Conservation (phyloP, 2,113 vertebrate species). For the Larimichthys polyactis region DNA sequence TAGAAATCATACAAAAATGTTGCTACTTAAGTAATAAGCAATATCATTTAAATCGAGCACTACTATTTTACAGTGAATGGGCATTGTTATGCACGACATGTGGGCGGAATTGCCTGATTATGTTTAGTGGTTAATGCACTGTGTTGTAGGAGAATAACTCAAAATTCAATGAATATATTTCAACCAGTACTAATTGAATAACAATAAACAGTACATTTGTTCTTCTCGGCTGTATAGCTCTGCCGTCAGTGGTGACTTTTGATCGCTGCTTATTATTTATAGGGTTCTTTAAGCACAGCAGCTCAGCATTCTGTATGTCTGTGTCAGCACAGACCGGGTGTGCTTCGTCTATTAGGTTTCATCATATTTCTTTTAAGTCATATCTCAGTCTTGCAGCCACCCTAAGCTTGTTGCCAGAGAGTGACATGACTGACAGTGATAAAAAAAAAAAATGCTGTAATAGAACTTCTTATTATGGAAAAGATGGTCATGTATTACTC, state of each 20-base stretch:
- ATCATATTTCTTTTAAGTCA: slow-evolving; percentile 49
- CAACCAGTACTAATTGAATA: neutral
- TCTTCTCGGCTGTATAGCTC: neutral
- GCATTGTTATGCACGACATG: neutral
- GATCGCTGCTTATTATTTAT: slow-evolving; percentile 13
- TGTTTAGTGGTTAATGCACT: neutral
- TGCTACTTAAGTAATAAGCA: neutral
- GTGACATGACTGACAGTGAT: slow-evolving; percentile 49
- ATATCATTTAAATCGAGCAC: neutral
- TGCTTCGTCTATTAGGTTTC: slow-evolving; percentile 18
- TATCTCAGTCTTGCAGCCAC: slow-evolving; percentile 65
- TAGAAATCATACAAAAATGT: neutral
- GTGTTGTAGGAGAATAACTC: neutral
- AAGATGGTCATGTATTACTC: slow-evolving; percentile 19
- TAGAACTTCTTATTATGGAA: slow-evolving; percentile 47
- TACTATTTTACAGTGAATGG: neutral
- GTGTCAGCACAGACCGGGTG: slow-evolving; percentile 14
- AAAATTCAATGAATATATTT: slow-evolving; percentile 19
- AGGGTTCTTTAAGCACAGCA: neutral
- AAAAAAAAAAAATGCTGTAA: slow-evolving; percentile 30
- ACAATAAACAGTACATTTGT: neutral
- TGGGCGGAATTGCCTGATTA: neutral
- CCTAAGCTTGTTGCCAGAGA: slow-evolving; percentile 34
- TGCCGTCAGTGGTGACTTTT: neutral
- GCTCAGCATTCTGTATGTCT: slow-evolving; percentile 18